phyloP scores from a whole-genome alignment of 2,888 invertebrate species.

The Netelia melanura region DNA sequence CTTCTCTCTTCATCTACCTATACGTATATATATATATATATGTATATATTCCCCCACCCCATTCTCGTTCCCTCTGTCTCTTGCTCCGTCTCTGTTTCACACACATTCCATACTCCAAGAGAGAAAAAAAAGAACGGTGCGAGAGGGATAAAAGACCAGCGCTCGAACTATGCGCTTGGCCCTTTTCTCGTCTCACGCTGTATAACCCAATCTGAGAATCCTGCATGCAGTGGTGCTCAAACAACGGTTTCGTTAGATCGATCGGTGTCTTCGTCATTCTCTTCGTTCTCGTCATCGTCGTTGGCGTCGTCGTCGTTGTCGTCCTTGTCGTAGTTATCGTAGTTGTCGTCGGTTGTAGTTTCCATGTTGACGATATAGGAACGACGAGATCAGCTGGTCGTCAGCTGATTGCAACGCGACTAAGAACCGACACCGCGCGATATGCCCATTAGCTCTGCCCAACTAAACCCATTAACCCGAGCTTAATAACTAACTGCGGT shows the following conservation, averaged over 20 bases:
- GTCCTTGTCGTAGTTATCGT: neutral
- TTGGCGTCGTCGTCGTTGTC: conserved; percentile 6
- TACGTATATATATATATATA: neutral
- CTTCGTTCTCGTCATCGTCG: neutral
- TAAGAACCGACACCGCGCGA: conserved; percentile 65
- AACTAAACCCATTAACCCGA: conserved; percentile 81
- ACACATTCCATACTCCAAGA: conserved; percentile 26
- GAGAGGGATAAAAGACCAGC: conserved; percentile 21
- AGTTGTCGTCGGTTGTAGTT: neutral
- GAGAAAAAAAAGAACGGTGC: conserved; percentile 20
- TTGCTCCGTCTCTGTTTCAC: conserved; percentile 20
- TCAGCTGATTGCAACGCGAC: conserved; percentile 80
- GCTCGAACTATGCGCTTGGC: conserved; percentile 66
- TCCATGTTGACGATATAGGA: neutral
- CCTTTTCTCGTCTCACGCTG: conserved; percentile 68
- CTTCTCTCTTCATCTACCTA: conserved; percentile 36
- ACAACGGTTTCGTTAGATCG: conserved; percentile 20
- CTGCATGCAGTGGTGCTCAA: conserved; percentile 74
- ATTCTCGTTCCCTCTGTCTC: neutral
- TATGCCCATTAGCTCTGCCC: conserved; percentile 71
- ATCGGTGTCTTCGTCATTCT: conserved; percentile 22
- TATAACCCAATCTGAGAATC: conserved; percentile 77
- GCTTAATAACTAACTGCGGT: conserved; percentile 75
- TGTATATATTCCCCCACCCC: neutral
- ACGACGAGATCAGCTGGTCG: conserved; percentile 78